Base-by-base conservation (phyloP, 1,140 invertebrate genomes). In the Drosophila lacertosa region DNA sequence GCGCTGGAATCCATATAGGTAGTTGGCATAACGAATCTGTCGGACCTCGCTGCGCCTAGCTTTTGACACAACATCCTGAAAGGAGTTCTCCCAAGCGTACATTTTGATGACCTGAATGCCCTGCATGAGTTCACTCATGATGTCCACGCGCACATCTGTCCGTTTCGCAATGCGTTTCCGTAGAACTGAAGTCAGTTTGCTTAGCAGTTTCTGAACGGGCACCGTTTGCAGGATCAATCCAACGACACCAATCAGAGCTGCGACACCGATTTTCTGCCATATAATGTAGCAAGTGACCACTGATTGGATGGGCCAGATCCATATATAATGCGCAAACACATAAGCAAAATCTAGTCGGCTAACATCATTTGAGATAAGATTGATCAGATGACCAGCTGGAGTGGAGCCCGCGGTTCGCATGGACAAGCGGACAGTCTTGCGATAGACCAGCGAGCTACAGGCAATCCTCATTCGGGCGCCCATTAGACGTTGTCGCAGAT, bases 361-460 rank as follows among this genome's bases (percentile, higher is more conserved):
- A 1, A 95, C 92, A 83, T 97, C 97, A 78, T 97, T 97, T 1
- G 96, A 96, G 58, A 98, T 91, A 6, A 97, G 91, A 91, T 98
- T 98, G 1, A 97, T 95, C 32, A 97, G 93, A 92, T 97, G 96
- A 0, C 96, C 96, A 0, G 94, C 94, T 0, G 96, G 95, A 2
- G 96, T 95, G 71, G 94, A 92, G 0, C 94, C 94, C n/a, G 96
- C 79, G 0, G 96, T 93, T 35, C 92, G 91, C 91, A 94, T 94
- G 65, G 93, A 95, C 20, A 95, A 91, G 1, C 92, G 92, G 5
- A 95, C 89, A 1, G 94, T 92, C 93, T 94, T 94, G 81, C 93
- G 92, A 69, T 94, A 94, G 45, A 94, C 93, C 39, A 93, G 80
- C 0, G 93, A 93, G 58, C 93, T 93, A 26, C 93, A 93, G n/a